phyloP scores from a whole-genome alignment of 2,113 vertebrate species.

The Echinops telfairi region DNA sequence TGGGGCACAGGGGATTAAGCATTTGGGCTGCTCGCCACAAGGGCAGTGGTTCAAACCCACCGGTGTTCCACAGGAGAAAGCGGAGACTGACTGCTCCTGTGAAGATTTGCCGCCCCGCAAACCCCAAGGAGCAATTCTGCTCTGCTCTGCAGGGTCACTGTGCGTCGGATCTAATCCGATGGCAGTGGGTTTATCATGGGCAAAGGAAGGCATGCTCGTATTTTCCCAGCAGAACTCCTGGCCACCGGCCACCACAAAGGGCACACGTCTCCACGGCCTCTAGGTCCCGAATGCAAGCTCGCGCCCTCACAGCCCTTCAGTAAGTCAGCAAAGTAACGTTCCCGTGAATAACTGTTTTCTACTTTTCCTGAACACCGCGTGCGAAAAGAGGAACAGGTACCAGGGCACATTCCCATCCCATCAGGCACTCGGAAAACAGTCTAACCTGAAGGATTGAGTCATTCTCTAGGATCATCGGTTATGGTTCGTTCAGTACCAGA shows the following conservation, averaged over 20 bases:
- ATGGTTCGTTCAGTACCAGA: background rate
- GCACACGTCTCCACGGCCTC: background rate
- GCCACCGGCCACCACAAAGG: background rate
- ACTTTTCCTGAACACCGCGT: background rate
- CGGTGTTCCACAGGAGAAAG: too few species aligned
- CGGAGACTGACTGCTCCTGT: too few species aligned
- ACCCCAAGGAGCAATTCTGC: too few species aligned
- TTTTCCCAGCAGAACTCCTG: background rate
- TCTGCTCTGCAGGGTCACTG: too few species aligned
- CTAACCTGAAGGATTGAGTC: background rate
- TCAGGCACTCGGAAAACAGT: background rate
- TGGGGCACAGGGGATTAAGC: too few species aligned
- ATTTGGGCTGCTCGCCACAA: too few species aligned
- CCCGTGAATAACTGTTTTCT: background rate
- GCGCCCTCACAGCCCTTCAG: background rate
- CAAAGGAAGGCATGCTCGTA: background rate
- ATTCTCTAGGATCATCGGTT: background rate
- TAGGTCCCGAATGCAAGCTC: background rate
- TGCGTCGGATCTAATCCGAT: too few species aligned
- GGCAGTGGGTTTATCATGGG: background rate
- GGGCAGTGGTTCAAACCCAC: too few species aligned
- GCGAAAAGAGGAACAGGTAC: background rate
- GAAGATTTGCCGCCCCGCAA: too few species aligned
- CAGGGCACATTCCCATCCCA: background rate
- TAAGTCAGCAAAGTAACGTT: background rate